phyloP scores from a whole-genome alignment of 2,888 invertebrate species.

The Polia nebulosa region DNA sequence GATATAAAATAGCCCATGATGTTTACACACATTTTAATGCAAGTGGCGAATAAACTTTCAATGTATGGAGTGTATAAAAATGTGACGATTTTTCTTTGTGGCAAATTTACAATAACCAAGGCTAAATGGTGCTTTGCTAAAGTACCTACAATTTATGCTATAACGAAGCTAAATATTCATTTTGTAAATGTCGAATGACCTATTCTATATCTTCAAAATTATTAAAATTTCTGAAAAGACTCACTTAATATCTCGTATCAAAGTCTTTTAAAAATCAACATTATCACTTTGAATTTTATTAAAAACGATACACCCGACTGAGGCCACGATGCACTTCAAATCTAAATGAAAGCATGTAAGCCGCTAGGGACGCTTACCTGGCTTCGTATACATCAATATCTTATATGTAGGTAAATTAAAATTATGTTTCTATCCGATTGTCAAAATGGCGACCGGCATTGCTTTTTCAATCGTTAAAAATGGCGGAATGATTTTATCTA shows the following conservation, averaged over 20 bases:
- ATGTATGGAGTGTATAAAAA: too few relatives aligned
- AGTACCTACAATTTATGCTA: too few relatives aligned
- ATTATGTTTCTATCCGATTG: not conserved
- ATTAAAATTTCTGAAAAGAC: not conserved
- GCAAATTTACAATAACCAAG: too few relatives aligned
- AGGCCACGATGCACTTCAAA: conserved; percentile 13
- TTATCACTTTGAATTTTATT: not conserved
- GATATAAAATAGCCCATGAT: not conserved
- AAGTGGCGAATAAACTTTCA: too few relatives aligned
- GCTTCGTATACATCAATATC: not conserved
- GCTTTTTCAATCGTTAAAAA: too few relatives aligned
- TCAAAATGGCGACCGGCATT: too few relatives aligned
- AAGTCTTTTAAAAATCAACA: not conserved
- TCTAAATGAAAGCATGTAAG: conserved; percentile 1
- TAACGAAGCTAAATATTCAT: not conserved
- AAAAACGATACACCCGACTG: not conserved
- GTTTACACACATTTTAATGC: too few relatives aligned
- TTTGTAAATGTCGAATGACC: too few relatives aligned
- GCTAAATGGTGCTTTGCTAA: too few relatives aligned
- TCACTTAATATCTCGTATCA: not conserved
- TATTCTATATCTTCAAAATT: not conserved
- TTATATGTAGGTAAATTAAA: not conserved
- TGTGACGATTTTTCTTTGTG: too few relatives aligned
- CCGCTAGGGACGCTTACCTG: not conserved
- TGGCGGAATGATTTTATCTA: too few relatives aligned